Base-by-base conservation (phyloP, 1,140 invertebrate genomes). In the Protaetia brevitarsis region DNA sequence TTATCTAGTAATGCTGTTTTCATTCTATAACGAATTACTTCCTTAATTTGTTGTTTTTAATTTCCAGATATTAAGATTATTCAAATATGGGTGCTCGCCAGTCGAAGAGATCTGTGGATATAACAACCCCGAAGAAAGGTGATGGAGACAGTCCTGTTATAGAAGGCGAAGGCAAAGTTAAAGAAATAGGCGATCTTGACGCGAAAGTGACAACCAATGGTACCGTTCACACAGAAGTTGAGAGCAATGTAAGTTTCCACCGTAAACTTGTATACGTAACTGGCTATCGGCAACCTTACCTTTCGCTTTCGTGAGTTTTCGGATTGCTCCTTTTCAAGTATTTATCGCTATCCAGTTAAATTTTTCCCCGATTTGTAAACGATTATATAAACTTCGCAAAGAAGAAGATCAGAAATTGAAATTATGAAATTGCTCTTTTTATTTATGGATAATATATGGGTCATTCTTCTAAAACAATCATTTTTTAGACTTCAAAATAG, bases 81-180 rank as follows among this genome's bases (percentile, higher is more conserved):
- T 30, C 26, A 62, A 83, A 79, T 77, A 92, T 92, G 90, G 90
- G 90, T 81, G 89, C 86, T 78, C 86, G 87, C 82, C 89, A 92
- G 81, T 92, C 90, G 80, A 92, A 90, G 80, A 86, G 89, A 81
- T 92, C 90, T 71, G 89, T 92, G 75, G 89, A 92, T 76, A 92
- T 92, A 79, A 88, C 87, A 76, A 89, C 89, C 72, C 88, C 89
- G 74, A 89, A 90, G 76, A 91, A 89, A 74, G 87, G 87, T 68
- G 85, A 83, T 58, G 85, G 86, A 29, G 84, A 82, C 36, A 82
- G 82, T 34, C 83, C 79, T 13, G 83, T 82, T 13, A 85, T 84
- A 63, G 86, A 87, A 41, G 87, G 85, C 64, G 86, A 86, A 67
- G 71, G 87, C 86, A 71, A 88, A 76, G 77, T 88, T 16, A 87